Percentiles rank a stretch among this genome's conserved stretches.
These are phyloP conservation scores for Ceryle rudis DNA, from an alignment of 2,797 vertebrate species.

Conservation along the genomic window DNA sequence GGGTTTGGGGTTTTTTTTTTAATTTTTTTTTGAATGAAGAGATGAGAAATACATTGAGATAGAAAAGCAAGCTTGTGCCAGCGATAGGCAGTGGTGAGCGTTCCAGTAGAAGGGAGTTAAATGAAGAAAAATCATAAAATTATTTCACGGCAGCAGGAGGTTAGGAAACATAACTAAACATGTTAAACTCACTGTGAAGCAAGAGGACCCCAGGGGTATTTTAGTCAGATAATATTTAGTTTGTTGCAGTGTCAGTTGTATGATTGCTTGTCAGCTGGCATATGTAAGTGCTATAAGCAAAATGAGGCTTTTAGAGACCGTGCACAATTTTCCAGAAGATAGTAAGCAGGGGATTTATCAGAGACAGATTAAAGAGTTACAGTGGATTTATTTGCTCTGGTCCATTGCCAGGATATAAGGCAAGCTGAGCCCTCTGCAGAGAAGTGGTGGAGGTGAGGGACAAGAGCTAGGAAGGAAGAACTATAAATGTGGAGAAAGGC, in stretches of 20 bases:
- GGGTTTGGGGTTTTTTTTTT: rapidly evolving
- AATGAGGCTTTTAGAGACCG: slow-evolving; percentile 44
- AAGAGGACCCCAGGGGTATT: slow-evolving; percentile 49
- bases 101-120: not conserved
- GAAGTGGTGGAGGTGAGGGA: not conserved
- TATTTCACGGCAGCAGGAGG: slow-evolving; percentile 41
- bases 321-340: slow-evolving; percentile 52
- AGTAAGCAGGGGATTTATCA: slow-evolving; percentile 60
- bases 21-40: not conserved
- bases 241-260: slow-evolving; percentile 59
- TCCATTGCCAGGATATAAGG: slow-evolving; percentile 10
- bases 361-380: slow-evolving; percentile 45
- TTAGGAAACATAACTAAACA: slow-evolving; percentile 57
- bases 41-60: not conserved
- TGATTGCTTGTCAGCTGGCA: slow-evolving; percentile 70
- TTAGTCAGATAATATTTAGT: slow-evolving; percentile 69
- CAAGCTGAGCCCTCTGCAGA: not conserved
- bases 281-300: slow-evolving; percentile 55
- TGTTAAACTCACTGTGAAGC: slow-evolving; percentile 62
- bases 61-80: not conserved
- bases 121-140: not conserved
- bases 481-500: not conserved
- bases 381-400: slow-evolving; percentile 54
- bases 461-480: not conserved
- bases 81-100: not conserved